These are phyloP conservation scores for Aythya baeri DNA, from an alignment of 2,113 vertebrate genomes.

Conservation along the genomic window DNA sequence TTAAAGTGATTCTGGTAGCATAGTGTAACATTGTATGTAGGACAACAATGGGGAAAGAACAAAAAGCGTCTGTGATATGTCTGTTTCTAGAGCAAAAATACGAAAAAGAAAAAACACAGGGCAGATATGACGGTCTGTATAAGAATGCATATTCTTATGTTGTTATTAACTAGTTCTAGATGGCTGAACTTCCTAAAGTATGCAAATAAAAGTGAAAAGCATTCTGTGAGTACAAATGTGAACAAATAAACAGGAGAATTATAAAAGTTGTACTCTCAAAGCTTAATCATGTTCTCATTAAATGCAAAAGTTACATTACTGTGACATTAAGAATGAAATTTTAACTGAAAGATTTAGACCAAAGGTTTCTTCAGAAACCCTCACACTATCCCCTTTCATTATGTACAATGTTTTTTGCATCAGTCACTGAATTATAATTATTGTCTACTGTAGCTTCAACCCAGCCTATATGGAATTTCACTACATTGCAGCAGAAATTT, in stretches of 20 bases:
- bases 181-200: background rate
- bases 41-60: background rate
- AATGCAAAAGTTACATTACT: background rate
- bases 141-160: background rate
- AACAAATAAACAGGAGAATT: background rate
- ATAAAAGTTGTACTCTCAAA: background rate
- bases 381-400: conserved; percentile 16
- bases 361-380: conserved; percentile 22
- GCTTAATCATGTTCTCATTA: background rate
- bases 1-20: background rate
- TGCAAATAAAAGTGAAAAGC: background rate
- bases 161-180: background rate
- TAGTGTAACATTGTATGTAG: background rate
- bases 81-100: background rate
- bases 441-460: conserved; percentile 16
- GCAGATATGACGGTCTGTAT: background rate
- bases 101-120: background rate
- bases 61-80: background rate
- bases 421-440: conserved; percentile 41
- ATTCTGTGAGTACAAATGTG: background rate
- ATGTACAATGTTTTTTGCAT: conserved; percentile 30
- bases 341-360: conserved; percentile 21
- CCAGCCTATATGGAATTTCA: conserved; percentile 22
- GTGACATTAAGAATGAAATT: background rate
- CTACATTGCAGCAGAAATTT: conserved; percentile 10